Percentiles rank a stretch among this genome's conserved stretches.
Evolutionary conservation across 2,113 vertebrate species (phyloP).

Genomic region (Barnardius zonarius): DNA sequence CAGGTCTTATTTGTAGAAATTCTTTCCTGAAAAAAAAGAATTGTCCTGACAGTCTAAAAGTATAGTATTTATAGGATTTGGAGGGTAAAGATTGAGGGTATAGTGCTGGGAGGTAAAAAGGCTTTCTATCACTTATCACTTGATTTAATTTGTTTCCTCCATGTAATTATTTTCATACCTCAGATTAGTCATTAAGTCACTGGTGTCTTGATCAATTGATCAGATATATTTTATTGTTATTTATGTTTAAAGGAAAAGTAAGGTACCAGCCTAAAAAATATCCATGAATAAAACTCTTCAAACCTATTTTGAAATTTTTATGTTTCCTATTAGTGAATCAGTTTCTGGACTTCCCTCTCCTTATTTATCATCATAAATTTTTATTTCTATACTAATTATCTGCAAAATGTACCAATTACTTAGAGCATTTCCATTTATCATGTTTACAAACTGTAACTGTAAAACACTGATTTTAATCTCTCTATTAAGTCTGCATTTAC

Average conservation of each 20-base stretch:
- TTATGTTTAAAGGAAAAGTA: background rate
- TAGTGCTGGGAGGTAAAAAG: background rate
- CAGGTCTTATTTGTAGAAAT: background rate
- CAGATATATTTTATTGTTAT: background rate
- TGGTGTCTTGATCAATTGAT: background rate
- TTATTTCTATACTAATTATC: background rate
- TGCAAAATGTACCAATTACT: background rate
- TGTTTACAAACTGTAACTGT: background rate
- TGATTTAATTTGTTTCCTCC: background rate
- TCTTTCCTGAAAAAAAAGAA: background rate
- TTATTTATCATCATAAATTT: background rate
- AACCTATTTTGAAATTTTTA: background rate
- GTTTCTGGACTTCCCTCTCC: background rate
- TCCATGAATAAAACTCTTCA: background rate
- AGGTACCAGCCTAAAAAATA: background rate
- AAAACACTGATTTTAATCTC: background rate
- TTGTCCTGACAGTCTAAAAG: background rate
- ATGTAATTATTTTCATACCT: background rate
- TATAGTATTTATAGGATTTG: background rate
- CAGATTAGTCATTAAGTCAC: background rate
- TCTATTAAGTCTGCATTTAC: background rate
- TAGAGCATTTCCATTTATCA: background rate
- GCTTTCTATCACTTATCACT: background rate
- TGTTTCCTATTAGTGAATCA: background rate
- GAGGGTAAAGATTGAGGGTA: background rate